These are phyloP conservation scores for Geococcyx californianus DNA, from an alignment of 2,113 vertebrate species.

Conservation along the genomic window DNA sequence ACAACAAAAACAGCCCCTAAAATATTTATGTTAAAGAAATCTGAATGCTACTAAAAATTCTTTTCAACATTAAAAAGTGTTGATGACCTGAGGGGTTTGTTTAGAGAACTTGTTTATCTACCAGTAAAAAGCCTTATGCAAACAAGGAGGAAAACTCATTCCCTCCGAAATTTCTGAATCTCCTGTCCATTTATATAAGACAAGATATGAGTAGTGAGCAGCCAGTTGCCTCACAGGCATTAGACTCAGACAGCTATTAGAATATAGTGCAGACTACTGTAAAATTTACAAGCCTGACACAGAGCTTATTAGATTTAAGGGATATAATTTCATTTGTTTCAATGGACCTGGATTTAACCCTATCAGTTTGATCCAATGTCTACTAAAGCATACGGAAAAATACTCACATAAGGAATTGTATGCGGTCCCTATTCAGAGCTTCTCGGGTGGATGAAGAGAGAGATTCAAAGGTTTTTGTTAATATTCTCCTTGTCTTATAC, in stretches of 20 bases:
- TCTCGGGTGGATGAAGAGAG: neutral
- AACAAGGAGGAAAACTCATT: neutral
- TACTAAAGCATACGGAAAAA: neutral
- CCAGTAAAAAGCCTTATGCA: neutral
- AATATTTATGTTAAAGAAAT: neutral
- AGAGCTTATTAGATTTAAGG: neutral
- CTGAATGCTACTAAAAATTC: neutral
- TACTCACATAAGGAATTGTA: neutral
- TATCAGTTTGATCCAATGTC: neutral
- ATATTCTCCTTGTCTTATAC: neutral
- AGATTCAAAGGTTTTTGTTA: neutral
- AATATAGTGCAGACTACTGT: slow-evolving; percentile 24
- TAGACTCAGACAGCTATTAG: slow-evolving; percentile 15
- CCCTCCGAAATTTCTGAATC: neutral
- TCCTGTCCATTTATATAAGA: neutral
- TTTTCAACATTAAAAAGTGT: neutral
- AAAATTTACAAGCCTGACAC: slow-evolving; percentile 29
- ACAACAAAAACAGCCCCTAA: neutral
- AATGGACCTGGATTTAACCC: neutral
- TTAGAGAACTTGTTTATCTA: neutral
- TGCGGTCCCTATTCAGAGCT: neutral
- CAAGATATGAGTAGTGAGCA: neutral
- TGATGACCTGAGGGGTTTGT: neutral
- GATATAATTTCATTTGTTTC: slow-evolving; percentile 16
- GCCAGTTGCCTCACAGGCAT: neutral